Evolutionary conservation across 2,888 invertebrate genomes (phyloP).

Genomic region (Netelia fuscicornis): DNA sequence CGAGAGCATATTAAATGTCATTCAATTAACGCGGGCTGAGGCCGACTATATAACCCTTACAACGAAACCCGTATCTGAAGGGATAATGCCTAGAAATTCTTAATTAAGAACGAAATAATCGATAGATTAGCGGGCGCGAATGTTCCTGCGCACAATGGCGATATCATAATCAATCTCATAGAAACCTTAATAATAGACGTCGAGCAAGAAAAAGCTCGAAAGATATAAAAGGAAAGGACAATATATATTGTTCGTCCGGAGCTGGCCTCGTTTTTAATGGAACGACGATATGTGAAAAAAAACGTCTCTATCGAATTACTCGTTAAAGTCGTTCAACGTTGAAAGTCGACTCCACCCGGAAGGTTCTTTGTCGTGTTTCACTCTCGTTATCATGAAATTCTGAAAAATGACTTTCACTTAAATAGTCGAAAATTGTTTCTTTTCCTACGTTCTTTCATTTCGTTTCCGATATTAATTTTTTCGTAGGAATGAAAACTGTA

Average conservation of each 20-base stretch:
- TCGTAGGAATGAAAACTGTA: no score
- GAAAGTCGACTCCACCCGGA: not conserved
- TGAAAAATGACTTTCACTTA: not conserved
- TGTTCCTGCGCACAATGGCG: not conserved
- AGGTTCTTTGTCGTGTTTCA: not conserved
- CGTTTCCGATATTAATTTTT: no score
- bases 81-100: not conserved
- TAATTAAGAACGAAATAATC: conserved; percentile 7
- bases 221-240: not conserved
- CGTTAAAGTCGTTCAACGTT: not conserved
- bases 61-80: no score
- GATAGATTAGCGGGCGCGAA: not conserved
- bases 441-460: no score
- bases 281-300: not conserved
- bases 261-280: conserved; percentile 8
- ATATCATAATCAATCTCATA: conserved; percentile 3
- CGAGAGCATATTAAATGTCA: conserved; percentile 7
- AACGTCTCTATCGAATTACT: conserved; percentile 8
- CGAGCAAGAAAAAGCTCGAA: not conserved
- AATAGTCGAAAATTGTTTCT: not conserved
- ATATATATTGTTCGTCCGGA: not conserved
- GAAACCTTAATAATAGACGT: not conserved
- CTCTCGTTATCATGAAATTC: not conserved
- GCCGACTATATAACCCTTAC: no score
- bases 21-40: not conserved